phyloP scores from a whole-genome alignment of 2,797 vertebrate genomes.

The Bucorvus abyssinicus region DNA sequence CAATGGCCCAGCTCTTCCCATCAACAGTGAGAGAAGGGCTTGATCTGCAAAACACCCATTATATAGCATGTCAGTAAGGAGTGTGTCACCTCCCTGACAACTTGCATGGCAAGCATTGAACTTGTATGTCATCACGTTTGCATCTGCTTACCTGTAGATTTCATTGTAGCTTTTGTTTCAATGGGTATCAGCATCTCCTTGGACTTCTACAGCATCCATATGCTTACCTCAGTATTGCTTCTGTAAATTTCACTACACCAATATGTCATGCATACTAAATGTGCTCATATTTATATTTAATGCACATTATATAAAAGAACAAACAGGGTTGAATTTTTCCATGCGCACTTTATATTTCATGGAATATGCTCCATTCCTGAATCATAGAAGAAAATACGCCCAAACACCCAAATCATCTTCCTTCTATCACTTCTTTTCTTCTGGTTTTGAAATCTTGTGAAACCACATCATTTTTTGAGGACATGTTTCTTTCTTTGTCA shows the following conservation, averaged over 20 bases:
- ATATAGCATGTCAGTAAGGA: accelerated
- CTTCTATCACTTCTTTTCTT: background rate
- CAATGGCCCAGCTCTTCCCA: background rate
- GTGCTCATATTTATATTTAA: background rate
- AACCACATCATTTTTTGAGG: accelerated
- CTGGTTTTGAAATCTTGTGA: background rate
- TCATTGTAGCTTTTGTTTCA: background rate
- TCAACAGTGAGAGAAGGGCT: background rate
- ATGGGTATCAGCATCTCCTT: background rate
- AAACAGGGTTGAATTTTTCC: background rate
- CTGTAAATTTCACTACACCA: background rate
- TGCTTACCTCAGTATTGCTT: background rate
- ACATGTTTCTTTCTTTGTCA: background rate
- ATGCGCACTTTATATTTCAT: background rate
- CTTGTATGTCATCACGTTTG: accelerated
- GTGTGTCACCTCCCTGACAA: background rate
- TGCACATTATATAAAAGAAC: background rate
- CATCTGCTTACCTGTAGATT: background rate
- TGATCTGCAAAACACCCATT: background rate
- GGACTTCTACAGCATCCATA: background rate
- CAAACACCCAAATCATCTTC: background rate
- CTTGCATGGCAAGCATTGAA: background rate
- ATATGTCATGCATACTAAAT: background rate
- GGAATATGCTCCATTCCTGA: background rate
- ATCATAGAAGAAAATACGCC: background rate